Percentiles rank a stretch among this genome's conserved stretches.
Conservation (phyloP, 2,888 invertebrate species). For the Leucoma salicis region DNA sequence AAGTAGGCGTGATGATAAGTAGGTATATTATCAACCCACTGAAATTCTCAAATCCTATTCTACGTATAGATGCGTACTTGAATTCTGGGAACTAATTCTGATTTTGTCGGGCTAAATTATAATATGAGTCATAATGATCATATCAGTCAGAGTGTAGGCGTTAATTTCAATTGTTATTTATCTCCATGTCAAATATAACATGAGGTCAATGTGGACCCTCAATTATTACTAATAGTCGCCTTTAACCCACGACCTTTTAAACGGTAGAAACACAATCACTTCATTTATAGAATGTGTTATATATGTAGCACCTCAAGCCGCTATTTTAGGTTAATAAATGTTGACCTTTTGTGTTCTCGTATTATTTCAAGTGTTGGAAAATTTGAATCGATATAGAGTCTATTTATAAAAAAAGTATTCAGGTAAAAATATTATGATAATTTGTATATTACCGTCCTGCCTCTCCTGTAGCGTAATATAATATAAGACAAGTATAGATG, state of each 20-base stretch:
- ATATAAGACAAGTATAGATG: no score
- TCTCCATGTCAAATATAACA: conserved; percentile 32
- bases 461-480: no score
- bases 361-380: not conserved
- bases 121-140: not conserved
- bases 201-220: conserved; percentile 36
- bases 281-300: conserved; percentile 29
- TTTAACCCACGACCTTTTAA: conserved; percentile 28
- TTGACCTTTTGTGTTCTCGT: conserved; percentile 8
- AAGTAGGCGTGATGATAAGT: no score
- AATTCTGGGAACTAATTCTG: not conserved
- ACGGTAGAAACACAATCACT: conserved; percentile 20
- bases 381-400: not conserved
- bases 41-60: not conserved
- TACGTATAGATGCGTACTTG: not conserved
- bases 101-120: not conserved
- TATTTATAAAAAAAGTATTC: no score
- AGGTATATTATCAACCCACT: not conserved
- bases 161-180: conserved; percentile 35
- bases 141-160: not conserved
- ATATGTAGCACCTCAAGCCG: conserved; percentile 12
- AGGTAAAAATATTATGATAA: no score
- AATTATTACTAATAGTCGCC: conserved; percentile 41
- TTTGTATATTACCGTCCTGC: no score
- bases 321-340: conserved; percentile 6